phyloP scores from a whole-genome alignment of 2,888 invertebrate species.

The Erynnis tages region DNA sequence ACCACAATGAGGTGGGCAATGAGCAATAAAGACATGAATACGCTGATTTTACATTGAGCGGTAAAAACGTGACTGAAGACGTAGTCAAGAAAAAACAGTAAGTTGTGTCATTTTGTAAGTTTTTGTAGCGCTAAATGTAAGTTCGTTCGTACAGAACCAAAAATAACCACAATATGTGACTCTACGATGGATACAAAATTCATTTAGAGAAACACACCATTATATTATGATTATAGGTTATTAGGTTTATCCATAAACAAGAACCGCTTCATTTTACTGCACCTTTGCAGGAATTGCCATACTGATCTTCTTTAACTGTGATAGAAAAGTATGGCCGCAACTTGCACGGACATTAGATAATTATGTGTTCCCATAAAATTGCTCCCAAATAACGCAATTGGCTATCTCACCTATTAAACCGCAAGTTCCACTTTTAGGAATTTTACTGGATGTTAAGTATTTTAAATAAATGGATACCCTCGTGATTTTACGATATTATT shows the following conservation, averaged over 20 bases:
- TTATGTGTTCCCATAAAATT: constrained; percentile 58
- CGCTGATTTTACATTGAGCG: constrained; percentile 51
- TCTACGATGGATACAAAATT: no score
- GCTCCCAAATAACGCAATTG: constrained; percentile 35
- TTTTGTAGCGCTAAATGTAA: no score
- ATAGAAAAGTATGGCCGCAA: constrained; percentile 55
- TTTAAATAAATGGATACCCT: no score
- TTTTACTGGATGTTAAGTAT: neutral
- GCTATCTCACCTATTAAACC: constrained; percentile 8
- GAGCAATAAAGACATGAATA: constrained; percentile 54
- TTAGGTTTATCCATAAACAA: no score
- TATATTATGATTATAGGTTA: no score
- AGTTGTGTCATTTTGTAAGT: no score
- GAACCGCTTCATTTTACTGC: no score
- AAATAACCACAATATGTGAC: no score
- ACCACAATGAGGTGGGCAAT: constrained; percentile 59
- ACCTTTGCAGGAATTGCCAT: neutral
- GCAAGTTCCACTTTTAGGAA: no score
- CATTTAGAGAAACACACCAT: no score
- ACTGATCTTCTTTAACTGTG: constrained; percentile 43
- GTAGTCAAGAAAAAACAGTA: neutral
- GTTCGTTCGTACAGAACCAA: no score
- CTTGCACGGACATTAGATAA: constrained; percentile 42
- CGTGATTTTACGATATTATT: no score
- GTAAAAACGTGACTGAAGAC: constrained; percentile 27